Base-by-base conservation (phyloP, 2,797 vertebrate species). In the Oceanodroma leucorhoa region DNA sequence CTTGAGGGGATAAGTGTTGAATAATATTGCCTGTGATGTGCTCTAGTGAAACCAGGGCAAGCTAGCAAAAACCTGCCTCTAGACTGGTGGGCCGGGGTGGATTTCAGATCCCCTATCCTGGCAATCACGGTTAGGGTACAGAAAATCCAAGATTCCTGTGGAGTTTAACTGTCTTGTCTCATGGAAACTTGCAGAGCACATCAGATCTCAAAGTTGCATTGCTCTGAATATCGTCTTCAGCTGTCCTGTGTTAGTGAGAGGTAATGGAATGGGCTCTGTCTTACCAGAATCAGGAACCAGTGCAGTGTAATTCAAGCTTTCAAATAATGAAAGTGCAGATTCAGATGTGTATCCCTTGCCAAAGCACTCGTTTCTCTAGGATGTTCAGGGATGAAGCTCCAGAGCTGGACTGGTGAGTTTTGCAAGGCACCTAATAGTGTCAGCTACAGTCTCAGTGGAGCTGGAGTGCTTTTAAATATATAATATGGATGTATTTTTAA, bases 91-190 rank as follows among this genome's bases (percentile, higher is more conserved):
- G 29, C 34, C 41, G 29, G 27, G 48, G 36, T 36, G 30, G 46
- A 46, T 78, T 81, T 71, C 8, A 5, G 53, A 17, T 57, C 29
- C 23, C 0, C 0, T 34, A 12, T 80, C 14, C 24, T 8, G 3
- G 23, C 27, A 53, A 0, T 77, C 1, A 0, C 3, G 1, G 10
- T 11, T 64, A 32, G 14, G 19, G 11, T 50, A 29, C 30, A 70
- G 58, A 75, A 80, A 73, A 50, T 67, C 19, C 36, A 22, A 38
- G 14, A 32, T 41, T 55, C 23, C n/a, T 24, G 9, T 36, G 50
- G 22, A 14, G 18, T 71, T 77, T n/a, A 54, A 24, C 27, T 75
- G 46, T 32, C 14, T 77, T 27, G 11, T 78, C 6, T 57, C 11
- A 5, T 48, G 48, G 41, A 85, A 94, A 70, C 51, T 86, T 54